Evolutionary conservation across 2,113 vertebrate genomes (phyloP).

Genomic region (Sprattus sprattus): DNA sequence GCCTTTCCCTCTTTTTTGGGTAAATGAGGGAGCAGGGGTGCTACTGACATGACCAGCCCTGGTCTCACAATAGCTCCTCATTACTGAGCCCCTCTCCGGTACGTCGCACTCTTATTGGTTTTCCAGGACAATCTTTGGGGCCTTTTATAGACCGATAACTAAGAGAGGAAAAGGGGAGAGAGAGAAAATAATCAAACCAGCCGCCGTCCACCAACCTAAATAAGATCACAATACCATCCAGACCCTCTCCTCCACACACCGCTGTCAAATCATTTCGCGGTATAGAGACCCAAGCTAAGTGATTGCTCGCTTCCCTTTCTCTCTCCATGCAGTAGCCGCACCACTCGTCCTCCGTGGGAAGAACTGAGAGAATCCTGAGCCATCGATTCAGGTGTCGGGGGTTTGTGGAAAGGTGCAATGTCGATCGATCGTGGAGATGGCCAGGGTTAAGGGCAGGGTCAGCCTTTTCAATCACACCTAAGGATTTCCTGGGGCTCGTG

Average conservation of each 20-base stretch:
- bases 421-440: slow-evolving; percentile 55
- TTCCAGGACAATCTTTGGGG: neutral
- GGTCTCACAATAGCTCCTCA: neutral
- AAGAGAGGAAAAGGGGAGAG: neutral
- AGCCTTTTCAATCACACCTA: slow-evolving; percentile 56
- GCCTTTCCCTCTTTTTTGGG: neutral
- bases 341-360: slow-evolving; percentile 19
- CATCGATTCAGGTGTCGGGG: slow-evolving; percentile 49
- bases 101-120: neutral
- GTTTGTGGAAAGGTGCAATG: slow-evolving; percentile 61
- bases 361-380: slow-evolving; percentile 47
- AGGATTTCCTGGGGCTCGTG: slow-evolving; percentile 53
- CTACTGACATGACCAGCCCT: neutral
- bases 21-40: neutral
- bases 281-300: neutral
- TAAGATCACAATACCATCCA: neutral
- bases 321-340: neutral
- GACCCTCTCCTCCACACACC: neutral
- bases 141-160: neutral
- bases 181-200: neutral
- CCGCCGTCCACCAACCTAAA: neutral
- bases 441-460: slow-evolving; percentile 55
- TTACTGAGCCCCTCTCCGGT: neutral
- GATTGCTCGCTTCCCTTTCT: neutral
- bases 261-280: neutral